Evolutionary conservation across 2,797 vertebrate species (phyloP).

Genomic region (Tangara arthus): DNA sequence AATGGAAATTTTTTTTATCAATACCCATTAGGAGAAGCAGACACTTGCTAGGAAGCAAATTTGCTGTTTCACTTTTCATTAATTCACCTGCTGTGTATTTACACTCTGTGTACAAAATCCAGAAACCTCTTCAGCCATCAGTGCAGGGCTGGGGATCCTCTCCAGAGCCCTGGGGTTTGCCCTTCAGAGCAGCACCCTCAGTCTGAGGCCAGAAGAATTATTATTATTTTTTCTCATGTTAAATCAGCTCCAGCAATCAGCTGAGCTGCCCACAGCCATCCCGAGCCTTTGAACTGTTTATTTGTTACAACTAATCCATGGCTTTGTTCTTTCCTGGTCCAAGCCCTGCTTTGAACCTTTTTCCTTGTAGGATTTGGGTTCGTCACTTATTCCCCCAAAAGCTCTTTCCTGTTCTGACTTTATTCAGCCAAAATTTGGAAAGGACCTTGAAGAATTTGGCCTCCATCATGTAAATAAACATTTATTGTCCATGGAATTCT

Average conservation of each 20-base stretch:
- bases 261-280: not conserved
- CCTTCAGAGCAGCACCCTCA: not conserved
- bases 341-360: not conserved
- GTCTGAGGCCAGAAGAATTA: too few species aligned
- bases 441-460: not conserved
- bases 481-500: not conserved
- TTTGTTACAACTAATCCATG: not conserved
- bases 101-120: not conserved
- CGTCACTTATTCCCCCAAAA: not conserved
- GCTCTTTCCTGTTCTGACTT: too few species aligned
- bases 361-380: not conserved
- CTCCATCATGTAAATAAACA: not conserved
- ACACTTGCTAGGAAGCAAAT: not conserved
- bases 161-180: too few species aligned
- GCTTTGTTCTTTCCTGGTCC: not conserved
- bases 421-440: not conserved
- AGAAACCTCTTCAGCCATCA: not conserved
- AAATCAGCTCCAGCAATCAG: not conserved
- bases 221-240: too few species aligned
- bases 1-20: not conserved
- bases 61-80: not conserved
- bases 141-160: not conserved
- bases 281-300: not conserved
- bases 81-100: not conserved
- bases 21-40: not conserved